Conservation (phyloP, 2,113 vertebrate genomes). For the Rhinoptilus africanus region DNA sequence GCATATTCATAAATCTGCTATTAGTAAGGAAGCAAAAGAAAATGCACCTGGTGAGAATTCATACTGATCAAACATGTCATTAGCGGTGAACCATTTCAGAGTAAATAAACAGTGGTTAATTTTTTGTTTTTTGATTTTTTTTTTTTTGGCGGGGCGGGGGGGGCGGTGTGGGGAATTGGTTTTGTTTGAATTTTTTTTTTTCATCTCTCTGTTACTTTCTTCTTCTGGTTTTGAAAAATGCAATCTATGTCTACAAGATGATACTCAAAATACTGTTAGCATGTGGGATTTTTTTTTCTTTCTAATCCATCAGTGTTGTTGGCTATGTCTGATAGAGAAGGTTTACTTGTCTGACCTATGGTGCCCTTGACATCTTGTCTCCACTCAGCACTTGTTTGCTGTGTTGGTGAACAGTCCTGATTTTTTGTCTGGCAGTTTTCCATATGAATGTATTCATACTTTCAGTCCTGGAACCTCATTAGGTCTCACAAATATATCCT, state of each 20-base stretch:
- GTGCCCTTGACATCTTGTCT: not conserved
- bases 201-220: not conserved
- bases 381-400: not conserved
- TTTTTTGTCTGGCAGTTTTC: not conserved
- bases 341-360: not conserved
- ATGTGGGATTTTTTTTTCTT: not conserved
- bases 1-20: conserved; percentile 90
- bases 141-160: too few species aligned
- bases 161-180: not conserved
- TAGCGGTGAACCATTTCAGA: not conserved
- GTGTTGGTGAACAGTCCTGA: not conserved
- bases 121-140: not conserved
- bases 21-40: conserved; percentile 82
- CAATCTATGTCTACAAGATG: not conserved
- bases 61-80: not conserved
- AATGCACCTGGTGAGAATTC: conserved; percentile 79
- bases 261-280: not conserved
- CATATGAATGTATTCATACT: not conserved
- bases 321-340: not conserved
- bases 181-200: not conserved
- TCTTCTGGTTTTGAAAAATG: not conserved
- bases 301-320: not conserved
- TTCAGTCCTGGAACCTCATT: not conserved
- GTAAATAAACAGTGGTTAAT: not conserved
- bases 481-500: not conserved